Conservation (phyloP, 1,140 invertebrate genomes). For the Drosophila virilis region DNA sequence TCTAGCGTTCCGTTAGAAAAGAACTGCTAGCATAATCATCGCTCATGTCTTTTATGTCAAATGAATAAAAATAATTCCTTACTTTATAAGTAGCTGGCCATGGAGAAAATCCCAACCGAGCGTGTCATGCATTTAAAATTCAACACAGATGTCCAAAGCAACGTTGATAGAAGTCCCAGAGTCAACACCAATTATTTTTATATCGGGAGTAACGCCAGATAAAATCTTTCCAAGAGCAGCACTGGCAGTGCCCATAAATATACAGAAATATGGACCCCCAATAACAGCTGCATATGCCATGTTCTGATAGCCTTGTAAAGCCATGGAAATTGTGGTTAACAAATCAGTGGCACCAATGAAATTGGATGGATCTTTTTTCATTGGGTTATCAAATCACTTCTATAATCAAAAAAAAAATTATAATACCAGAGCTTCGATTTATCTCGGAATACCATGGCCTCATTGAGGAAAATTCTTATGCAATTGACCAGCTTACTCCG, state of each 20-base stretch:
- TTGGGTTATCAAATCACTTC: neutral
- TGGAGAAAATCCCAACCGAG: neutral
- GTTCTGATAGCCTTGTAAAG: neutral
- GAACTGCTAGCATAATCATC: too few species aligned
- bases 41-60: too few species aligned
- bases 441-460: neutral
- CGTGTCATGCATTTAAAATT: neutral
- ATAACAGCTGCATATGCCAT: neutral
- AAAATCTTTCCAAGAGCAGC: neutral
- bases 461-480: constrained; percentile 32
- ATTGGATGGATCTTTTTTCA: neutral
- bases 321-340: neutral
- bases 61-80: neutral
- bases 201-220: neutral
- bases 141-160: neutral
- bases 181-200: neutral
- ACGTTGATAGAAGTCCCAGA: neutral
- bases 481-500: constrained; percentile 64
- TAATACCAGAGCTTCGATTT: neutral
- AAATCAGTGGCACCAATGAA: neutral
- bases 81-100: neutral
- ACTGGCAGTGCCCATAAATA: neutral
- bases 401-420: neutral
- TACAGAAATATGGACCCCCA: neutral
- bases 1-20: too few species aligned